Conservation (phyloP, 2,113 vertebrate genomes). For the Candoia aspera region DNA sequence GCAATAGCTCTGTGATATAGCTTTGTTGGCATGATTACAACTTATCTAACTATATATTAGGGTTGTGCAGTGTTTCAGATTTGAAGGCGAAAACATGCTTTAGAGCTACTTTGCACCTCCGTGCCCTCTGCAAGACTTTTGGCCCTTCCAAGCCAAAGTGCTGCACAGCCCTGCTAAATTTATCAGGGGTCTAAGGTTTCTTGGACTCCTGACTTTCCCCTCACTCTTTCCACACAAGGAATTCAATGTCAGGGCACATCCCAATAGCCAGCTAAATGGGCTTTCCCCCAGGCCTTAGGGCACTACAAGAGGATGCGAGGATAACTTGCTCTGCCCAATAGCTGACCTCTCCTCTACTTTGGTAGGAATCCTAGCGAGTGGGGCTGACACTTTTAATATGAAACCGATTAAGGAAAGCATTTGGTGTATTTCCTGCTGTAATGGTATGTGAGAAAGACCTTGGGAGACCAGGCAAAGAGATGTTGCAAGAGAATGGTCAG, state of each 20-base stretch:
- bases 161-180: not conserved
- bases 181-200: not conserved
- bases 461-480: too few relatives aligned
- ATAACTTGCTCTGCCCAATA: too few relatives aligned
- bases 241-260: not conserved
- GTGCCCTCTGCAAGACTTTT: not conserved
- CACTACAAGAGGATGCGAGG: too few relatives aligned
- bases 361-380: too few relatives aligned
- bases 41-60: not conserved
- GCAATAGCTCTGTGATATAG: not conserved
- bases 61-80: not conserved
- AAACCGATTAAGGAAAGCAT: too few relatives aligned
- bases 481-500: too few relatives aligned
- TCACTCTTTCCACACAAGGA: not conserved
- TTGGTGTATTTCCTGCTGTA: too few relatives aligned
- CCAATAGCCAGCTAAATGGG: too few relatives aligned
- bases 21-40: not conserved
- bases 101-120: not conserved
- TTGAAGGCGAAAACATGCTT: not conserved
- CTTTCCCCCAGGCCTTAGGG: too few relatives aligned
- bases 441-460: too few relatives aligned
- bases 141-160: not conserved
- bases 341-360: too few relatives aligned
- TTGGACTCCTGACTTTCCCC: not conserved
- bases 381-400: too few relatives aligned